phyloP scores from a whole-genome alignment of 1,140 invertebrate species.

The Drosophila trapezifrons region DNA sequence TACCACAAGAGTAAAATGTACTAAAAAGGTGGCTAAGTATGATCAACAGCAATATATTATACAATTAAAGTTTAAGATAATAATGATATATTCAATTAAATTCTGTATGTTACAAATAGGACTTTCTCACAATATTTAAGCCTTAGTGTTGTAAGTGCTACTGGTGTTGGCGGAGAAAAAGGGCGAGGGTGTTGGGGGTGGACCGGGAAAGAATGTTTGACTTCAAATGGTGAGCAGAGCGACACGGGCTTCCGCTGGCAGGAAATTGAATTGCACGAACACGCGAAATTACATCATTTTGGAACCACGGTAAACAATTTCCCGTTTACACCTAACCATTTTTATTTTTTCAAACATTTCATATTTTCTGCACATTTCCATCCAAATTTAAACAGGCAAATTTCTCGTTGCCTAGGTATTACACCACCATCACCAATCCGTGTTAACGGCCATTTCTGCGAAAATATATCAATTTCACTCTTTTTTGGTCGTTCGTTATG shows the following conservation, averaged over 20 bases:
- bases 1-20: neutral
- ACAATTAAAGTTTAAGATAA: too few species aligned
- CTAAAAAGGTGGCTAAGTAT: neutral
- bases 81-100: constrained; percentile 47
- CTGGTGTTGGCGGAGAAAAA: neutral
- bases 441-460: constrained; percentile 74
- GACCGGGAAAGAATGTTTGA: constrained; percentile 54
- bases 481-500: constrained; percentile 41
- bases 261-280: constrained; percentile 83
- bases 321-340: constrained; percentile 68
- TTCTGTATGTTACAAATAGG: neutral
- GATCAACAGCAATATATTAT: too few species aligned
- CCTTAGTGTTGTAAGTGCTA: constrained; percentile 12
- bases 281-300: constrained; percentile 84
- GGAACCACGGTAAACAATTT: constrained; percentile 82
- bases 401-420: constrained; percentile 70
- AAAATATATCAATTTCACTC: constrained; percentile 81
- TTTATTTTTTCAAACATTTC: constrained; percentile 42
- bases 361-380: constrained; percentile 42
- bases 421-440: constrained; percentile 27
- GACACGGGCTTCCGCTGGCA: constrained; percentile 85
- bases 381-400: constrained; percentile 69
- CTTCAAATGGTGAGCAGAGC: constrained; percentile 80
- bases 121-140: constrained; percentile 56
- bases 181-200: neutral